Evolutionary conservation across 2,113 vertebrate species (phyloP), one percentile per base, ranked within the genome.

Genomic region (Cyanoramphus novaezelandiae): DNA sequence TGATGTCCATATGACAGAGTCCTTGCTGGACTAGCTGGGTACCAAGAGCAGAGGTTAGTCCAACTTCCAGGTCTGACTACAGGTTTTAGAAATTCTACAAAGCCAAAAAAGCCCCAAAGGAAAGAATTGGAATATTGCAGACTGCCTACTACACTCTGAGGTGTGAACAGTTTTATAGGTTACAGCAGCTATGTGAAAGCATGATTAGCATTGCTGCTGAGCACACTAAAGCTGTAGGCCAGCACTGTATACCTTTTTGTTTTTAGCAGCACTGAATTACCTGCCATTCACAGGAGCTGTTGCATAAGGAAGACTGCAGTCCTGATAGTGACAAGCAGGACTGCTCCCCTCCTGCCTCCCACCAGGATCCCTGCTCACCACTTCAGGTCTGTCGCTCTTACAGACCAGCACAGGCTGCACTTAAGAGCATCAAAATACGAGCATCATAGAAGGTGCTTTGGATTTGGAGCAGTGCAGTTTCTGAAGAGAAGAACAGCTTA

Each of bases 291-390:
- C 62, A 76, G 67, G 47, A 71, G 28, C 47, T 82, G 47, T 52
- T 79, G n/a, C 44, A 1, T 37, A 65, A 64, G 55, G 16, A 52
- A 67, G 37, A 16, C n/a, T 1, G 3, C 11, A 12, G 44, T 35
- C 63, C 71, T 31, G 43, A 13, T 1, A 11, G 57, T 8, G 33
- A 41, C 5, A 43, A 79, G 29, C 39, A 78, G 69, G 25, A 35
- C 16, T 62, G 27, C 29, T 28, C 9, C 6, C 6, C 37, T 76
- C 11, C 20, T 1, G 1, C 59, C 65, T 82, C n/a, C 43, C 60
- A 17, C 47, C 8, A 0, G 0, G 0, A 9, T 55, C 17, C 62
- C 71, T 4, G 16, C 70, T 70, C 50, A 21, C 27, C 37, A 2
- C 17, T 13, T n/a, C n/a, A 16, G 77, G 44, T n/a, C 68, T 47